These are phyloP conservation scores for Hemibagrus guttatus DNA, from an alignment of 2,797 vertebrate genomes.

Conservation along the genomic window DNA sequence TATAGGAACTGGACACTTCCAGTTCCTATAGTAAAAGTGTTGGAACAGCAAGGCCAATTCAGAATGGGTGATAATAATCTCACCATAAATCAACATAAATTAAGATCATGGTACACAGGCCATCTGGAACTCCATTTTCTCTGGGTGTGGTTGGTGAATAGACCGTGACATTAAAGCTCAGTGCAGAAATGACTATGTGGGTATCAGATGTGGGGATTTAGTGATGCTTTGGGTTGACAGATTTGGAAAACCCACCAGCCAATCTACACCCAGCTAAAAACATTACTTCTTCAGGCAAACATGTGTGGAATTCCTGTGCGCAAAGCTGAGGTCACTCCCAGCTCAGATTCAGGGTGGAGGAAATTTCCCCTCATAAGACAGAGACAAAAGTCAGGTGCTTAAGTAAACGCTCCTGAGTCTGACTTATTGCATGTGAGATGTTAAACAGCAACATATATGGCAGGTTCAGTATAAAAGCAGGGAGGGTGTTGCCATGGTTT, in stretches of 20 bases:
- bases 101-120: constrained; percentile 32
- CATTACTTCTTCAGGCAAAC: constrained; percentile 62
- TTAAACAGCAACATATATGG: constrained; percentile 1
- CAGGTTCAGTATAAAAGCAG: not conserved
- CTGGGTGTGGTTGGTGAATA: constrained; percentile 36
- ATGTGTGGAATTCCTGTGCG: constrained; percentile 52
- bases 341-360: constrained; percentile 49
- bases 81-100: constrained; percentile 42
- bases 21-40: constrained; percentile 48
- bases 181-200: constrained; percentile 25
- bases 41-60: constrained; percentile 5
- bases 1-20: not conserved
- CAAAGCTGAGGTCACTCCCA: constrained; percentile 47
- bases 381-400: constrained; percentile 53
- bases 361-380: constrained; percentile 37
- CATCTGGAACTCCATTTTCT: constrained; percentile 21
- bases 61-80: constrained; percentile 31
- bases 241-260: constrained; percentile 50
- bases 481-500: constrained; percentile 8
- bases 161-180: not conserved
- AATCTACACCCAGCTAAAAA: constrained; percentile 54
- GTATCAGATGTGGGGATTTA: constrained; percentile 37
- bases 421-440: constrained; percentile 16
- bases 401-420: constrained; percentile 16
- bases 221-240: constrained; percentile 44